These are phyloP conservation scores for Ramazzottius varieornatus DNA, from an alignment of 2,888 invertebrate genomes.

Conservation along the genomic window DNA sequence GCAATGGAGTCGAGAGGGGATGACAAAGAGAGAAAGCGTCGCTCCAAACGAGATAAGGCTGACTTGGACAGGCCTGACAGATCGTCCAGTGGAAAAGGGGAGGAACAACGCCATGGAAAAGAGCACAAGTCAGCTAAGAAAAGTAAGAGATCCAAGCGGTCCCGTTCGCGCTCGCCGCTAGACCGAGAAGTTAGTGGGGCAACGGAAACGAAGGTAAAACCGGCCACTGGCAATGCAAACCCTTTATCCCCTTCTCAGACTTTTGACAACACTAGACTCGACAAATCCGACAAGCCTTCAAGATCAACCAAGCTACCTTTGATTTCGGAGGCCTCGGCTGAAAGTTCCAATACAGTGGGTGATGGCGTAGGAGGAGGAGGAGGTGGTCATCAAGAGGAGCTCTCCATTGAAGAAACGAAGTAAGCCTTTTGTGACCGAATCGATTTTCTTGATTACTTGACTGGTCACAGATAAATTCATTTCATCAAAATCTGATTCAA, in stretches of 20 bases:
- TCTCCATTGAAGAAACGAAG: slow-evolving; percentile 2
- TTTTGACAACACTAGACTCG: too few relatives aligned
- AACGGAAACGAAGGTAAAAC: not conserved
- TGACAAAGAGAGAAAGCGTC: not conserved
- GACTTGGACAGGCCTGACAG: too few relatives aligned
- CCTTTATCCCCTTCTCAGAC: not conserved
- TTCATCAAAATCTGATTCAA: slow-evolving; percentile 5
- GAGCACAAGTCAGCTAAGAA: not conserved
- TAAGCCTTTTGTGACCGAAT: not conserved
- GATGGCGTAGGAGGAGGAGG: not conserved
- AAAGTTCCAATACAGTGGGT: not conserved
- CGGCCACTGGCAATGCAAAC: not conserved
- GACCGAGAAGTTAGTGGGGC: not conserved
- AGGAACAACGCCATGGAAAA: not conserved
- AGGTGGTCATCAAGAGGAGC: not conserved
- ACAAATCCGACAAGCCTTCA: not conserved
- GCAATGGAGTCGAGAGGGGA: too few relatives aligned
- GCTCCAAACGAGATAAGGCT: too few relatives aligned
- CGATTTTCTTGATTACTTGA: not conserved
- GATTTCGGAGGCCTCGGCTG: too few relatives aligned
- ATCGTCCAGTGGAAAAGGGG: too few relatives aligned
- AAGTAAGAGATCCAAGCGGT: not conserved
- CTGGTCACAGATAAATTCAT: not conserved
- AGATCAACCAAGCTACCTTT: too few relatives aligned
- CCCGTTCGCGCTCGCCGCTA: not conserved